Evolutionary conservation across 2,797 vertebrate genomes (phyloP), one percentile per base, ranked within the genome.

Genomic region (Microctenopoma lineatum): DNA sequence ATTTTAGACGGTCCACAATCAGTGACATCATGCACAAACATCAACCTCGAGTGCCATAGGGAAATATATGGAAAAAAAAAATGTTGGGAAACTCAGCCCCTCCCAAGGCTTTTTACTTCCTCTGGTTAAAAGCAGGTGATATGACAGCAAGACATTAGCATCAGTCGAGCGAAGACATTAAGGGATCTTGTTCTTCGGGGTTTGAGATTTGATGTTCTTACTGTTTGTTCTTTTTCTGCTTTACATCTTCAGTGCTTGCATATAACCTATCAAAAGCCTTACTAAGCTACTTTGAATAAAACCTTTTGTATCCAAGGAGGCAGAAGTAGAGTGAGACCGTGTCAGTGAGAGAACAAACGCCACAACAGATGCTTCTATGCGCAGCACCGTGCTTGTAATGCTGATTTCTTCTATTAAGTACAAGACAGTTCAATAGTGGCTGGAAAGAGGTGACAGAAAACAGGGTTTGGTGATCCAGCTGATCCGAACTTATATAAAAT

Each of bases 1-100:
- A 59, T 88, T 83, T 87, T 85, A 75, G 80, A 86, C 81, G 66
- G 66, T 61, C 73, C 61, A 42, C 73, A 75, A 79, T 87, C 80
- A 73, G 78, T 93, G 91, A 91, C 90, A 90, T 92, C 88, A 92
- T 91, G 62, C 69, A 39, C 39, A 12, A 72, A 70, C 80, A 70
- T 84, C 84, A 77, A 4, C 59, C 66, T 77, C 64, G 70, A 64
- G 55, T 73, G 29, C 70, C 54, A 13, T 0, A 2, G 70, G 73
- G 84, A 84, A 66, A 81, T 71, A 69, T 46, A 77, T 29, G 21
- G 21, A 21, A 55, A 73, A 75, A 32, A 29, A 29, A 80, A 70
- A 51, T 42, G 29, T 29, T 3, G 39, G 66, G 77, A 77, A 87
- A 73, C 81, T 81, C 84, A 81, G 32, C 52, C 47, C 55, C 29